phyloP scores from a whole-genome alignment of 2,797 vertebrate genomes.

The Psittacula derbiana region DNA sequence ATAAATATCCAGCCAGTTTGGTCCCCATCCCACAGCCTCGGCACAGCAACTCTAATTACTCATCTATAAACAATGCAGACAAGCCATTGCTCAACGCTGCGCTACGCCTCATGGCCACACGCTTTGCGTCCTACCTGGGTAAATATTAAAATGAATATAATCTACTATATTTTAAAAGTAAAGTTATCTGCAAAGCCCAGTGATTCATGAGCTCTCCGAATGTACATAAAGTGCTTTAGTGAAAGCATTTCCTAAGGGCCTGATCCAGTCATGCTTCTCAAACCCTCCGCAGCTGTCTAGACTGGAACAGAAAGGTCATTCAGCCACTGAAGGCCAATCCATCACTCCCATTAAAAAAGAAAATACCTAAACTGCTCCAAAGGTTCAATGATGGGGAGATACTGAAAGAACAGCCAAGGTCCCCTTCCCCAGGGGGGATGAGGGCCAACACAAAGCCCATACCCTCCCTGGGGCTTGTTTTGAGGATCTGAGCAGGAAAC shows the following conservation, averaged over 20 bases:
- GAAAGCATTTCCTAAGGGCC: conserved; percentile 58
- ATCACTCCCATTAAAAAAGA: conserved; percentile 62
- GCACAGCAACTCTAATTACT: conserved; percentile 45
- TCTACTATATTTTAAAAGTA: conserved; percentile 24
- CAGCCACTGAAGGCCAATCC: conserved; percentile 64
- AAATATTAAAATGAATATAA: conserved; percentile 59
- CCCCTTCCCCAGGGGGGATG: neutral
- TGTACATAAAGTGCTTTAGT: conserved; percentile 36
- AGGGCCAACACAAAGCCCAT: neutral
- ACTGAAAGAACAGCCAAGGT: neutral
- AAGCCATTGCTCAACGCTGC: conserved; percentile 34
- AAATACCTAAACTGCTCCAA: conserved; percentile 52
- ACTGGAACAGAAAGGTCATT: conserved; percentile 61
- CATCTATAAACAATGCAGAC: conserved; percentile 63
- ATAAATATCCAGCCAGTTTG: conserved; percentile 67
- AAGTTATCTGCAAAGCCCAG: conserved; percentile 32
- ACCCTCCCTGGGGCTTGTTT: neutral
- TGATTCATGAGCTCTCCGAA: conserved; percentile 24
- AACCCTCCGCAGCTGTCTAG: conserved; percentile 25
- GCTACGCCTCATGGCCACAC: neutral
- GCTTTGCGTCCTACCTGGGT: conserved; percentile 52
- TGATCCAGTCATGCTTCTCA: conserved; percentile 49
- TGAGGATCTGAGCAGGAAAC: neutral
- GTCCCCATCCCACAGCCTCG: conserved; percentile 25
- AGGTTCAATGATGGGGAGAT: conserved; percentile 23